Conservation (phyloP, 2,888 invertebrate species). For the Leptinotarsa tumamoca region DNA sequence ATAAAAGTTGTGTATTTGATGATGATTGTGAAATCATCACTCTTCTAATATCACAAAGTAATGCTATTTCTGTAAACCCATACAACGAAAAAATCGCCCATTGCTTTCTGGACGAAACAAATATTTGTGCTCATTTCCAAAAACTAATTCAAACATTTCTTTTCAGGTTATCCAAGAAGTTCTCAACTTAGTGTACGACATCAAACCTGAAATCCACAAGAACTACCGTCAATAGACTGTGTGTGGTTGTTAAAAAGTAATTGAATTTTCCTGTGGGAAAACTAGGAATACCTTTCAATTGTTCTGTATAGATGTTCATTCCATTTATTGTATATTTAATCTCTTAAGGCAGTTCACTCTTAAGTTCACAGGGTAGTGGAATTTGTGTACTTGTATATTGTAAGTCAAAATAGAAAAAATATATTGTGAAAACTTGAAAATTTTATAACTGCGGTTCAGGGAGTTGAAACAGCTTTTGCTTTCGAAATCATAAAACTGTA, state of each 20-base stretch:
- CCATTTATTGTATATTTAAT: constrained; percentile 37
- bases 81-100: too few relatives aligned
- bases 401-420: constrained; percentile 3
- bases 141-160: constrained; percentile 31
- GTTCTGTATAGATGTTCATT: constrained; percentile 43
- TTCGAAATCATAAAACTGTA: too few relatives aligned
- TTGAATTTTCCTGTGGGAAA: constrained; percentile 16
- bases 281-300: constrained; percentile 24
- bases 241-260: background rate
- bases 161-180: constrained; percentile 83
- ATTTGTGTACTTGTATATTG: constrained; percentile 6
- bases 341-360: constrained; percentile 22
- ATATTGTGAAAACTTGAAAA: background rate
- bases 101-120: too few relatives aligned
- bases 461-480: too few relatives aligned
- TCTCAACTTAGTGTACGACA: constrained; percentile 87
- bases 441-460: background rate
- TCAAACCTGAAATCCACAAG: constrained; percentile 92
- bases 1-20: too few relatives aligned
- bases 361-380: constrained; percentile 24
- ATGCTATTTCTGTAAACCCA: too few relatives aligned
- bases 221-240: constrained; percentile 75
- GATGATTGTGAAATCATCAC: too few relatives aligned
- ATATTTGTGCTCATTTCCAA: too few relatives aligned
- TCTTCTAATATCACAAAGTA: too few relatives aligned